Evolutionary conservation across 2,113 vertebrate genomes (phyloP).

Genomic region (Pycnonotus jocosus): DNA sequence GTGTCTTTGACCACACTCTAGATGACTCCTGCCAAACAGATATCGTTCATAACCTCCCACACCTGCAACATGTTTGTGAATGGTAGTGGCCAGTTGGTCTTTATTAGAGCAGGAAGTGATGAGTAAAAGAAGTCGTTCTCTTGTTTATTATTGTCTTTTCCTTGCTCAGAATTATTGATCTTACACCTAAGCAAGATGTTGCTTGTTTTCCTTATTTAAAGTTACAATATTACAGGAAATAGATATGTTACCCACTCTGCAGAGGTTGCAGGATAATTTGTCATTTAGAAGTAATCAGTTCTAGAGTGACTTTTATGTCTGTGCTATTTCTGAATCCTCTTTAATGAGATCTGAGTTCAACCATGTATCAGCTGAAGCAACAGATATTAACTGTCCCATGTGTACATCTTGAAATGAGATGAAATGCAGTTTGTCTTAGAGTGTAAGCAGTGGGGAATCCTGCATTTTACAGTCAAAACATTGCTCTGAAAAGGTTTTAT

Average conservation of each 20-base stretch:
- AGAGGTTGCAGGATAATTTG: constrained; percentile 57
- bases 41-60: not conserved
- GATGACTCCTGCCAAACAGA: not conserved
- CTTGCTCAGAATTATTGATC: constrained; percentile 5
- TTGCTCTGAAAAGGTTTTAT: not conserved
- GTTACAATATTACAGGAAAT: constrained; percentile 51
- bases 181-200: not conserved
- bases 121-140: not conserved
- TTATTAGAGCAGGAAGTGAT: not conserved
- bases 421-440: not conserved
- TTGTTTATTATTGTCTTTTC: not conserved
- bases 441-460: not conserved
- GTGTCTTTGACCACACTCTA: not conserved
- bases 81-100: not conserved
- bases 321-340: constrained; percentile 56
- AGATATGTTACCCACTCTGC: constrained; percentile 29
- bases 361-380: constrained; percentile 31
- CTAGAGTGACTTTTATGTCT: constrained; percentile 48
- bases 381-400: constrained; percentile 25
- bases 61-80: not conserved
- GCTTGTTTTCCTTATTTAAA: constrained; percentile 48
- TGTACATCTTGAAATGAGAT: not conserved
- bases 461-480: not conserved
- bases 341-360: constrained; percentile 56
- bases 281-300: constrained; percentile 62